These are phyloP conservation scores for Drosophila planitibia DNA, from an alignment of 2,888 invertebrate species.

Conservation along the genomic window DNA sequence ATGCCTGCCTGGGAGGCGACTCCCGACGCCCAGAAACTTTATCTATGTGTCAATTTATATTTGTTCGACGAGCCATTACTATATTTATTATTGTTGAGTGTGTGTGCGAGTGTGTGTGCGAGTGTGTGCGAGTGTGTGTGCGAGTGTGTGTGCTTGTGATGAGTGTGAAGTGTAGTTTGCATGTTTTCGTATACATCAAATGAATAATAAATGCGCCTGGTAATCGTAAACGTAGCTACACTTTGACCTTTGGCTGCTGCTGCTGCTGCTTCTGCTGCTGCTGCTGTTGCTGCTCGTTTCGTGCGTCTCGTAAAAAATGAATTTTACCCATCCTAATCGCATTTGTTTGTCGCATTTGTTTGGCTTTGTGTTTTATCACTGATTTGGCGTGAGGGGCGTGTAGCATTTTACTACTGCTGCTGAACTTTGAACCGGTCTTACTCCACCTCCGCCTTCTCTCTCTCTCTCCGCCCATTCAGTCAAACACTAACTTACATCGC, in stretches of 20 bases:
- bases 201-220: constrained; percentile 77
- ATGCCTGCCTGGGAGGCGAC: constrained; percentile 36
- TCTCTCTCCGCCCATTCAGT: not conserved
- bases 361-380: constrained; percentile 39
- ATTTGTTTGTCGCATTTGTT: constrained; percentile 45
- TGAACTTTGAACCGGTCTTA: constrained; percentile 46
- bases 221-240: constrained; percentile 77
- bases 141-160: constrained; percentile 23
- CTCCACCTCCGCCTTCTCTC: not conserved
- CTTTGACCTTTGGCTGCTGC: constrained; percentile 69
- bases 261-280: constrained; percentile 13
- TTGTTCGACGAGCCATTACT: constrained; percentile 74
- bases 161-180: constrained; percentile 71
- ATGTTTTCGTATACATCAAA: constrained; percentile 69
- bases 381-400: constrained; percentile 53
- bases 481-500: constrained; percentile 21
- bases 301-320: constrained; percentile 21
- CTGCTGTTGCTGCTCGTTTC: constrained; percentile 4
- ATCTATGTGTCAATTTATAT: constrained; percentile 77
- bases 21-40: constrained; percentile 71
- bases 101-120: constrained; percentile 2
- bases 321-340: constrained; percentile 53
- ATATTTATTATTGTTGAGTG: constrained; percentile 68
- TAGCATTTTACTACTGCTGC: constrained; percentile 49
- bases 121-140: not conserved